Base-by-base conservation (phyloP, 2,113 vertebrate genomes). In the Carassius gibelio region DNA sequence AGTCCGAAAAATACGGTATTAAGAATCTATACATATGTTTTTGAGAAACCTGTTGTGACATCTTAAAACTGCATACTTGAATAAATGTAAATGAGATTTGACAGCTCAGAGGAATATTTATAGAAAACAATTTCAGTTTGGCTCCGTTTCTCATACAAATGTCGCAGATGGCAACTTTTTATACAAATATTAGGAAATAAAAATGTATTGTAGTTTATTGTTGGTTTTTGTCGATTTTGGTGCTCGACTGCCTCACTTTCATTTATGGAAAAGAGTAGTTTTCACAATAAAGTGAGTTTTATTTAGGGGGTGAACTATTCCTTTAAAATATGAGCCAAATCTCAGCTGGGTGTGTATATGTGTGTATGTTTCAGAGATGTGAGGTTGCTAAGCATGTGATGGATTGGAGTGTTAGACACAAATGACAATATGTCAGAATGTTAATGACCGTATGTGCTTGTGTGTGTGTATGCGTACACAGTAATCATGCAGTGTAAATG, bases 331-430 rank as follows among this genome's bases (percentile, higher is more conserved):
- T 23, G 5, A 75, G 71, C 19, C 10, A 74, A 48, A 74, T 45
- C 38, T 45, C 42, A 5, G 5, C 1, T 77, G 75, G 3, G 75
- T 57, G 36, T 30, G 45, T 66, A 64, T 78, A 50, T 62, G 57
- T 55, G 45, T 48, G 45, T 34, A 8, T 42, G 55, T 87, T 86
- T 86, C 30, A 78, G 45, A 78, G 71, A 75, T 88, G 77, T 88
- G 48, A n/a, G 76, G 68, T 88, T 86, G 77, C 86, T 83, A 81
- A 82, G 84, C 48, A 61, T 86, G 92, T 94, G 94, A 95, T 94
- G 90, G 94, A 95, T 94, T 94, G 89, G 90, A 90, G 91, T 84
- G 90, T 92, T 93, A 85, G 92, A 92, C 92, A 86, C 89, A 90
- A 91, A 89, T 93, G 93, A 92, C 94, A 93, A 89, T 62, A 87